Percentiles rank a stretch among this genome's conserved stretches.
These are phyloP conservation scores for Leptocoma aspasia DNA, from an alignment of 2,113 vertebrate species.

Conservation along the genomic window DNA sequence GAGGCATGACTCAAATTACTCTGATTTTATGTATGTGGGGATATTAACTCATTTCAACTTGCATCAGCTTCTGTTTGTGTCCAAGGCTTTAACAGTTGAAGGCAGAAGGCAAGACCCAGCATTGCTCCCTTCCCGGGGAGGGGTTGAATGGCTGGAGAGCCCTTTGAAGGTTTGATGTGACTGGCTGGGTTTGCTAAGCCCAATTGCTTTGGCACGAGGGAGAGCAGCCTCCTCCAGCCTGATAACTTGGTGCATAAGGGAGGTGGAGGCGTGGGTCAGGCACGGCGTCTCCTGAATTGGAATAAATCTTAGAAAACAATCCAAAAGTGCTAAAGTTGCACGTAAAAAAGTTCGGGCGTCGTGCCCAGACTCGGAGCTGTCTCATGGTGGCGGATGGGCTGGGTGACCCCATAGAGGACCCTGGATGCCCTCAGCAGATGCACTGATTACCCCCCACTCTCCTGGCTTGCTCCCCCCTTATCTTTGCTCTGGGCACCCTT, in stretches of 20 bases:
- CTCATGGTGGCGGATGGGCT: fast-evolving
- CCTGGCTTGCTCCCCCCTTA: not conserved
- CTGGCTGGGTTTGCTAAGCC: not conserved
- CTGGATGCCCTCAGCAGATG: not conserved
- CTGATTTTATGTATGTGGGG: not conserved
- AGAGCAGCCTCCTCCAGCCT: not conserved
- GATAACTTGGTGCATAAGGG: not conserved
- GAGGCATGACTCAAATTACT: not conserved
- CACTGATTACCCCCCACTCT: not conserved
- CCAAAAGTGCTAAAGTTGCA: not conserved
- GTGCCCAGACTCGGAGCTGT: not conserved
- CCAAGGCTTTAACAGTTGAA: not conserved
- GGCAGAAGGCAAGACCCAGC: not conserved
- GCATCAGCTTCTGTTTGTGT: not conserved
- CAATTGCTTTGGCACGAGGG: not conserved
- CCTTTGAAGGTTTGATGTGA: not conserved
- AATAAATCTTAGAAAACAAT: not conserved
- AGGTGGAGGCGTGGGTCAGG: not conserved
- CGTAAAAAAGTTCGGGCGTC: fast-evolving
- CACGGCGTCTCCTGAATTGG: not conserved
- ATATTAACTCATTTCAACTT: not conserved
- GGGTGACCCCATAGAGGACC: not conserved
- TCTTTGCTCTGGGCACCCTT: not conserved
- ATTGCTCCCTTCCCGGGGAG: not conserved
- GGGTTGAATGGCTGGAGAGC: not conserved